A percentile compares a stretch with the other conserved stretches of the same genome.
These are phyloP conservation scores for Plutella xylostella DNA, from an alignment of 2,888 invertebrate genomes.

Conservation along the genomic window DNA sequence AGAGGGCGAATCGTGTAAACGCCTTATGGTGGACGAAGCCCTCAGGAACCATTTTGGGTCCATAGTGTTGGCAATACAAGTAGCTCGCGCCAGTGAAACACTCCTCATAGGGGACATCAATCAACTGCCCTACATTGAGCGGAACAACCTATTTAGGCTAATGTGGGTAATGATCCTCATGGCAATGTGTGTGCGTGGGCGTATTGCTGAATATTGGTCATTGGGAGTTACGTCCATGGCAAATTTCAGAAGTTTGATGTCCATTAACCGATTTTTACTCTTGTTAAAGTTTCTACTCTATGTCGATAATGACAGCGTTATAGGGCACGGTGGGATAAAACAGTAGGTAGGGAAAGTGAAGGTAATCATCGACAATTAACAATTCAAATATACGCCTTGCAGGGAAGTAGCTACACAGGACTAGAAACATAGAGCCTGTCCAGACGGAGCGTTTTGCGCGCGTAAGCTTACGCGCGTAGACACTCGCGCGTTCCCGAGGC, in stretches of 20 bases:
- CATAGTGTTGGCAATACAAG: too few relatives aligned
- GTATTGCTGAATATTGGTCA: constrained; percentile 7
- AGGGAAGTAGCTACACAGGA: background rate
- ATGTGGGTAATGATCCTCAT: constrained; percentile 6
- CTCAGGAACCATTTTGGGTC: too few relatives aligned
- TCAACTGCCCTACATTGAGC: too few relatives aligned
- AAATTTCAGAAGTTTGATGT: constrained; percentile 5
- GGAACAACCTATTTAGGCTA: constrained; percentile 7
- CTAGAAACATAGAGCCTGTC: too few relatives aligned
- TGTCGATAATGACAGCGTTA: constrained; percentile 1
- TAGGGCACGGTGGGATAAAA: constrained; percentile 1
- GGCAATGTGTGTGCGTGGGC: constrained; percentile 4
- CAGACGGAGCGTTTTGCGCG: too few relatives aligned
- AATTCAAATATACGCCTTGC: constrained; percentile 7
- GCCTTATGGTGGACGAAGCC: too few relatives aligned
- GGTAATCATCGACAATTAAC: constrained; percentile 7
- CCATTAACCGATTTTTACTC: constrained; percentile 4
- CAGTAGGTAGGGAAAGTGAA: constrained; percentile 8
- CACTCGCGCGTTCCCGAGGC: too few relatives aligned
- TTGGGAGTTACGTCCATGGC: constrained; percentile 4
- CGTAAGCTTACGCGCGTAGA: too few relatives aligned
- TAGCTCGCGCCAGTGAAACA: too few relatives aligned
- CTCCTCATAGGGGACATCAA: too few relatives aligned
- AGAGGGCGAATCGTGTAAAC: too few relatives aligned
- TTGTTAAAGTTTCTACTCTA: constrained; percentile 7